Conservation (phyloP, 2,797 vertebrate genomes). For the Malacoctenus gilli region DNA sequence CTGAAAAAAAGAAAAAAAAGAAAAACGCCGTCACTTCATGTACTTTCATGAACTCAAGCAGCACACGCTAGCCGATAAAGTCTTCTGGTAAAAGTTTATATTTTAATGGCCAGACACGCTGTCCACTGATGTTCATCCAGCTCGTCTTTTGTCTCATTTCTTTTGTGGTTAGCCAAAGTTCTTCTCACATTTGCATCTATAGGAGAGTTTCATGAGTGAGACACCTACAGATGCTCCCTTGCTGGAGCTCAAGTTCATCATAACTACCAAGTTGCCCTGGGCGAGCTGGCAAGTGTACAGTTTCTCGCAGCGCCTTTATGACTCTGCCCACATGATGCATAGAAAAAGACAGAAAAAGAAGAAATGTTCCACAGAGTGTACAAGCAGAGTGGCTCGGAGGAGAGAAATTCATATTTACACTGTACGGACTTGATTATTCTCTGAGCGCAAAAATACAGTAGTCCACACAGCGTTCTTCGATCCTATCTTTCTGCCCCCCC, state of each 20-base stretch:
- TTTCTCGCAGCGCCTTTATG: constrained; percentile 48
- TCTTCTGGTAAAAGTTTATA: no score
- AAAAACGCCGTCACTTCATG: background rate
- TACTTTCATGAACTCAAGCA: no score
- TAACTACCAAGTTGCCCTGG: constrained; percentile 32
- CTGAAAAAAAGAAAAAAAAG: constrained; percentile 70
- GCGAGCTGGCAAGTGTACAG: constrained; percentile 29
- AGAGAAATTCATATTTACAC: constrained; percentile 56
- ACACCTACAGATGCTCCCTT: constrained; percentile 33
- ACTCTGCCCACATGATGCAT: constrained; percentile 52
- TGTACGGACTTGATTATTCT: constrained; percentile 27
- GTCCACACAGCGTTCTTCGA: constrained; percentile 13
- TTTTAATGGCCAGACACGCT: no score
- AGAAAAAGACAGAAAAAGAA: constrained; percentile 37
- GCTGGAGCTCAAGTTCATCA: constrained; percentile 38
- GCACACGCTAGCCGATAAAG: no score
- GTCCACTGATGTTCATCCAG: no score
- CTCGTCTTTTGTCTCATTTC: constrained; percentile 2
- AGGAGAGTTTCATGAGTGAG: constrained; percentile 20
- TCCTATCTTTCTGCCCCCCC: constrained; percentile 37
- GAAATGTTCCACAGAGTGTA: constrained; percentile 37
- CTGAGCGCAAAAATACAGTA: constrained; percentile 30
- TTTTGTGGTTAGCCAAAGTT: constrained; percentile 14
- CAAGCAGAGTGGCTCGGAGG: constrained; percentile 16
- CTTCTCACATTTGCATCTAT: constrained; percentile 42